A percentile compares a stretch with the other conserved stretches of the same genome.
Conservation (phyloP, 2,888 invertebrate species). For the Thecocarcelia acutangulata region DNA sequence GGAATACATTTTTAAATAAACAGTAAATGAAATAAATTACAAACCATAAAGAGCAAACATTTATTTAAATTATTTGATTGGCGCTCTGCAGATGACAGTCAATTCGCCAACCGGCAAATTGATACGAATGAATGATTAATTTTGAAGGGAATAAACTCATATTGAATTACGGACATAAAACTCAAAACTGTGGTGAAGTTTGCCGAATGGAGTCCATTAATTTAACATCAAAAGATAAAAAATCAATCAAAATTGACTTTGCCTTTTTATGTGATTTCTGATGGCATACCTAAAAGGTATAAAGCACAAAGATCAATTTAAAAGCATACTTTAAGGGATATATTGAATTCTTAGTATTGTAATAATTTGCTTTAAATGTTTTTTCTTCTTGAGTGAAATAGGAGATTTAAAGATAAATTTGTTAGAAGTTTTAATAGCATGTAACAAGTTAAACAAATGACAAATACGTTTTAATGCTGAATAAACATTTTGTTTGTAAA, state of each 20-base stretch:
- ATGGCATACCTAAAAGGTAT: neutral
- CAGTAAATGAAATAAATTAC: conserved; percentile 20
- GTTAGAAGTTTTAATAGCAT: neutral
- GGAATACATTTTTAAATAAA: no score
- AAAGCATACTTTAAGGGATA: conserved; percentile 12
- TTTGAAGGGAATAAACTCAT: neutral
- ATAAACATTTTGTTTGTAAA: no score
- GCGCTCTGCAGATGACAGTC: conserved; percentile 5
- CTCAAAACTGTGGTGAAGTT: neutral
- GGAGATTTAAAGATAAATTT: no score
- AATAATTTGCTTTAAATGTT: no score
- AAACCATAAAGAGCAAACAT: conserved; percentile 19
- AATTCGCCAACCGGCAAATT: conserved; percentile 33
- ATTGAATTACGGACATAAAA: neutral
- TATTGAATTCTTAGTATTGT: no score
- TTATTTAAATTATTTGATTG: conserved; percentile 26
- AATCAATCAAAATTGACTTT: no score
- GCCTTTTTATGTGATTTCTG: no score
- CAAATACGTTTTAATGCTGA: neutral
- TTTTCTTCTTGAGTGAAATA: no score
- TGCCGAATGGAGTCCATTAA: neutral
- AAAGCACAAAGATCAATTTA: neutral
- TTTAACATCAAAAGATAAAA: no score
- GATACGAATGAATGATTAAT: conserved; percentile 19
- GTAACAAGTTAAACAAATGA: neutral